Evolutionary conservation across 2,797 vertebrate genomes (phyloP), one percentile per base, ranked within the genome.

Genomic region (Rhynchotus rufescens): DNA sequence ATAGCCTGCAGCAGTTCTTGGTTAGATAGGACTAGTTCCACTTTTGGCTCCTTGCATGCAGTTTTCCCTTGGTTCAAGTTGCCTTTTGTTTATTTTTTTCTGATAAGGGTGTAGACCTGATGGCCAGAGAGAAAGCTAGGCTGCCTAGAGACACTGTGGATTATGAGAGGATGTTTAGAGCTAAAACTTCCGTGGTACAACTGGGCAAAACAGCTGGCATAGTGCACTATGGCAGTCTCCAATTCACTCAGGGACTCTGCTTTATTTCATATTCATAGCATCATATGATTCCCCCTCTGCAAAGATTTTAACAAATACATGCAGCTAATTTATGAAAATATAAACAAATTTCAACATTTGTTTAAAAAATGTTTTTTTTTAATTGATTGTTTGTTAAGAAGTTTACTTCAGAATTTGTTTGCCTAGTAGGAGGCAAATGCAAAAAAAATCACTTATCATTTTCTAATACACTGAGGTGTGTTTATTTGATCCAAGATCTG

Each of bases 11-110:
- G 95, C 90, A 61, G 40, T 79, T 89, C 86, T 92, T 86, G 60
- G 67, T 94, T 86, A 89, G 93, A 90, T 85, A 87, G 80, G 75
- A 89, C 92, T 94, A 68, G 85, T 93, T 96, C 54, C 65, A 73
- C 82, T 92, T 86, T 32, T 90, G 88, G 67, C 67, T 88, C 10
- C 61, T 90, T 80, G 60, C 5, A 1, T 81, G 77, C 67, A 79
- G 0, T 52, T 93, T 90, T 61, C 32, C 57, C 71, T 36, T 72
- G 16, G 17, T 86, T 93, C 76, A 85, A 42, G 62, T 64, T 89
- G 34, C 11, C 25, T 38, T 83, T 42, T 16, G 8, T 72, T 54
- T 68, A 88, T 16, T 25, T 82, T 10, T 36, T 79, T 65, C 57
- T 79, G 60, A 64, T 76, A 22, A 90, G 90, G 45, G 45, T 42